phyloP scores from a whole-genome alignment of 2,113 vertebrate genomes.

The Benthochromis sp. region DNA sequence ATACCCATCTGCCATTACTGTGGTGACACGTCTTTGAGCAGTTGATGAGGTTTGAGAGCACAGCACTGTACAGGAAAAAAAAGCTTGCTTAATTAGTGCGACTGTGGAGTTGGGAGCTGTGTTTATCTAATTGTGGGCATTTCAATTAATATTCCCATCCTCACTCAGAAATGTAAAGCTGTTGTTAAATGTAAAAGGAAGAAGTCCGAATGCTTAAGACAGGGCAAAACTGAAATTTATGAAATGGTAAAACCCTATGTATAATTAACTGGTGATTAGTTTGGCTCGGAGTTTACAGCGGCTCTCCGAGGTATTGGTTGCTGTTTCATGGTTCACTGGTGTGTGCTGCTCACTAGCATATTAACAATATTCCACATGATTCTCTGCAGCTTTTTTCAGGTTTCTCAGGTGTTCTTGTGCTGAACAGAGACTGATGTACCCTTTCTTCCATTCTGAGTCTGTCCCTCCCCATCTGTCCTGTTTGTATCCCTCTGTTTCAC shows the following conservation, averaged over 20 bases:
- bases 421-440: slow-evolving; percentile 28
- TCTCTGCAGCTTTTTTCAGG: slow-evolving; percentile 11
- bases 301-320: not conserved
- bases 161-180: not conserved
- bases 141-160: slow-evolving; percentile 45
- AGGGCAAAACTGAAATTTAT: not conserved
- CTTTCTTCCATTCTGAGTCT: slow-evolving; percentile 6
- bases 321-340: not conserved
- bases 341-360: not conserved
- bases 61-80: slow-evolving; percentile 17
- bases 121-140: slow-evolving; percentile 39
- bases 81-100: slow-evolving; percentile 59
- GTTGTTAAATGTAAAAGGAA: not conserved
- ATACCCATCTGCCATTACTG: slow-evolving; percentile 65
- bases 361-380: not conserved
- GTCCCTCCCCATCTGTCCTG: not conserved
- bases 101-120: slow-evolving; percentile 43
- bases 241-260: not conserved
- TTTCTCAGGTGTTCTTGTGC: slow-evolving; percentile 11
- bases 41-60: slow-evolving; percentile 35
- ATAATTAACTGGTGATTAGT: not conserved
- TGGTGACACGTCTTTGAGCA: slow-evolving; percentile 49
- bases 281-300: not conserved
- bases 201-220: not conserved
- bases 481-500: slow-evolving; percentile 12